Evolutionary conservation across 2,888 invertebrate species (phyloP).

Genomic region (Drosophila phalerata): DNA sequence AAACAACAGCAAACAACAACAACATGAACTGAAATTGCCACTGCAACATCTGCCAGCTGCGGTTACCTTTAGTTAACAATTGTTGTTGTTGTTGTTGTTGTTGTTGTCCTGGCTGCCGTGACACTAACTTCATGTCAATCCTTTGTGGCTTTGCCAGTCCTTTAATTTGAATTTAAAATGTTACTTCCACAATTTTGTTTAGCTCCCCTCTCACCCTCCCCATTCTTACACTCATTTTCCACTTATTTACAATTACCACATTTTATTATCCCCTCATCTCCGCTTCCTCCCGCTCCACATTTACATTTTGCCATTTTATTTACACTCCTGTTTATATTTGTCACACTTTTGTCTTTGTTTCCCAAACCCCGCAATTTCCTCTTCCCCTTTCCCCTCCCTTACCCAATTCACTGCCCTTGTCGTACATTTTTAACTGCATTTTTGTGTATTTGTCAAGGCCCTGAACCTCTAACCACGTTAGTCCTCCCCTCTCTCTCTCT

Average conservation of each 20-base stretch:
- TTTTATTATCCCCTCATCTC: constrained; percentile 69
- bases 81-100: constrained; percentile 30
- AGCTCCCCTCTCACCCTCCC: constrained; percentile 29
- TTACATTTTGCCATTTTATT: constrained; percentile 74
- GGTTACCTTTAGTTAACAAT: constrained; percentile 58
- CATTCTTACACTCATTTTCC: constrained; percentile 67
- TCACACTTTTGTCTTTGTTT: constrained; percentile 75
- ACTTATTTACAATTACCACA: constrained; percentile 83
- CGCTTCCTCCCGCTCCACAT: constrained; percentile 28
- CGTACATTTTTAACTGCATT: constrained; percentile 74
- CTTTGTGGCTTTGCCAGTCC: constrained; percentile 81
- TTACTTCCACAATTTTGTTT: constrained; percentile 60
- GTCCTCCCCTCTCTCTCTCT: constrained; percentile 6
- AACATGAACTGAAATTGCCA: constrained; percentile 46
- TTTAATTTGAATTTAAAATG: constrained; percentile 82
- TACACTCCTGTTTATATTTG: constrained; percentile 80
- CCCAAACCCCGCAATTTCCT: background rate
- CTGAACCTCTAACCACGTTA: constrained; percentile 45
- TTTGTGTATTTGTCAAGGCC: constrained; percentile 76
- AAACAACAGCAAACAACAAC: constrained; percentile 27
- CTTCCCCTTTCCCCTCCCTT: background rate
- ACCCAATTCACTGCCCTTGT: constrained; percentile 4
- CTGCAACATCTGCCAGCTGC: constrained; percentile 56
- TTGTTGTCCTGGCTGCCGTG: constrained; percentile 38
- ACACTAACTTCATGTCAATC: constrained; percentile 81